phyloP scores from a whole-genome alignment of 2,797 vertebrate genomes.

The Centropyge bicolor region DNA sequence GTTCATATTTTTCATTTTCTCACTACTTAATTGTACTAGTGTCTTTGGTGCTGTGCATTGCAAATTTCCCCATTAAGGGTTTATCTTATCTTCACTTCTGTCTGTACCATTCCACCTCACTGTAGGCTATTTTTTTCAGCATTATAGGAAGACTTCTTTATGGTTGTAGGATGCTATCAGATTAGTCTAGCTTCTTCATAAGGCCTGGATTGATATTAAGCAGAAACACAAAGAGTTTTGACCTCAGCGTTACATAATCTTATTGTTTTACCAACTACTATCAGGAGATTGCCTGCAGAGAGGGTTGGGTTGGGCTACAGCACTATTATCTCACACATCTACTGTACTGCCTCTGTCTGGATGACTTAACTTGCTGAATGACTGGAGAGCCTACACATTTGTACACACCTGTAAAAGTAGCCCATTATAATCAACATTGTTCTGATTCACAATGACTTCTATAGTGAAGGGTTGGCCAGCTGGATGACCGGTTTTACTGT shows the following conservation, averaged over 20 bases:
- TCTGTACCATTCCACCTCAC: neutral
- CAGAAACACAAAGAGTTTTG: neutral
- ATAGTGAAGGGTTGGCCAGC: neutral
- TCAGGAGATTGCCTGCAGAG: neutral
- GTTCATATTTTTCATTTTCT: no score
- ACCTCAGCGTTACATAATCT: constrained; percentile 8
- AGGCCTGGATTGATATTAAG: neutral
- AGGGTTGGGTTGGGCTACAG: neutral
- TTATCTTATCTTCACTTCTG: no score
- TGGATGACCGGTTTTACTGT: neutral
- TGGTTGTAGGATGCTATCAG: neutral
- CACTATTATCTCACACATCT: constrained; percentile 21
- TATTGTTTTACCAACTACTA: constrained; percentile 7
- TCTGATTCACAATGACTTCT: neutral
- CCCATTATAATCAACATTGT: neutral
- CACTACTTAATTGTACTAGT: no score
- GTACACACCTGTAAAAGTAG: neutral
- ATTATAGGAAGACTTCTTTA: no score
- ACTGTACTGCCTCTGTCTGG: constrained; percentile 5
- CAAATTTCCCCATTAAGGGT: no score
- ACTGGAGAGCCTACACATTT: constrained; percentile 7
- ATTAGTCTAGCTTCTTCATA: neutral
- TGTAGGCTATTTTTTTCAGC: neutral
- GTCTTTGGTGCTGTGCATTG: no score
- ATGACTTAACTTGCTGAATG: constrained; percentile 5